Evolutionary conservation across 2,888 invertebrate genomes (phyloP).

Genomic region (Eristalinus aeneus): DNA sequence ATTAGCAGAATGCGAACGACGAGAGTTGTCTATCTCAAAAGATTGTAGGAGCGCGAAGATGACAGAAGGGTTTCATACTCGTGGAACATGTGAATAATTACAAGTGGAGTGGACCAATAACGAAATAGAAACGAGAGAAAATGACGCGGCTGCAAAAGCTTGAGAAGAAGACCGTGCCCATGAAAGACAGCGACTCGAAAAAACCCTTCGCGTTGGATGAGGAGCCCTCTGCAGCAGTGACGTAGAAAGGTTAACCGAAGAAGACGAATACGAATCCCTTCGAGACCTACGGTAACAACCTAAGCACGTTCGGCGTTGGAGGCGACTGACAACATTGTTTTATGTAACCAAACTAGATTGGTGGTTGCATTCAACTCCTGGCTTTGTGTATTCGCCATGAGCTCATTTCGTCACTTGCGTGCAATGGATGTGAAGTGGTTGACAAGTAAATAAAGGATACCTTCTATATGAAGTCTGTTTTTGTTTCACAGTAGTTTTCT

Average conservation of each 20-base stretch:
- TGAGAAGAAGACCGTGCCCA: neutral
- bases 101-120: conserved; percentile 55
- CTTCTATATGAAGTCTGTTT: neutral
- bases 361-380: conserved; percentile 17
- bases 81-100: conserved; percentile 58
- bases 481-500: neutral
- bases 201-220: conserved; percentile 24
- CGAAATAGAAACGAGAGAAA: conserved; percentile 29
- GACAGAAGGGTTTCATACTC: conserved; percentile 41
- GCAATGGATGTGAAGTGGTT: neutral
- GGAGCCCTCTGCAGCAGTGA: neutral
- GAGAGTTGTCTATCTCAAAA: conserved; percentile 56
- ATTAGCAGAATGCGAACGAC: conserved; percentile 77
- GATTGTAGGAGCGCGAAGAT: conserved; percentile 70
- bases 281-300: conserved; percentile 87
- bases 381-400: neutral
- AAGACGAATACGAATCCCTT: conserved; percentile 81
- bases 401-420: neutral
- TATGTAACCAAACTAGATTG: conserved; percentile 7
- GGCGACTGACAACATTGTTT: neutral
- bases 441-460: conserved; percentile 21
- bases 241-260: neutral
- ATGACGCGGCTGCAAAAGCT: conserved; percentile 2
- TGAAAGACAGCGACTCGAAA: conserved; percentile 25
- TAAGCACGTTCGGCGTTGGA: conserved; percentile 85